Base-by-base conservation (phyloP, 2,888 invertebrate species). In the Hydroisotoma schaefferi region DNA sequence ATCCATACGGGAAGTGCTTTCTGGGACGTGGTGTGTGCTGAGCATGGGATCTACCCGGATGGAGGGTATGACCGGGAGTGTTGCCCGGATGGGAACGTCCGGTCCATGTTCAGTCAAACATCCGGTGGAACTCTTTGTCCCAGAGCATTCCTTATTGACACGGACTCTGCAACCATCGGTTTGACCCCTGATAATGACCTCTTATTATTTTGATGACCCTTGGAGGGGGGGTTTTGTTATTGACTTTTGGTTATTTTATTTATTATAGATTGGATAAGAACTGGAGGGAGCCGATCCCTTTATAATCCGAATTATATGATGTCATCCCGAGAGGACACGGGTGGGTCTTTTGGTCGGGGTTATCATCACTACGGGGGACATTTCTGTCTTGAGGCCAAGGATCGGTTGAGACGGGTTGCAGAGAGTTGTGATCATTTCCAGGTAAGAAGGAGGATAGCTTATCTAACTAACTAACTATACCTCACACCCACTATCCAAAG, bases 351-450 rank as follows among this genome's bases (percentile, higher is more conserved):
- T 47, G 47, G 23, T 18, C 12, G 26, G 25, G 47, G 47, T 47
- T 47, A 8, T 25, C 20, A 23, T 47, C 47, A 47, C 25, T 47
- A 18, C 22, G 47, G 47, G 6, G 4, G 23, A 47, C 20, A 6
- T 5, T 47, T 47, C 25, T 23, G 18, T 8, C 8, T 25, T 6
- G 8, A 47, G 18, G 47, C 18, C 12, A 47, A 22, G 22, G 47
- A 47, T 8, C 12, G 25, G 47, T 23, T 47, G 4, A 18, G 47
- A 25, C 5, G 47, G 6, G 47, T 47, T 20, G 8, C 25, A 10
- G 47, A 47, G 47, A 47, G 22, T 25, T 47, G 47, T 47, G 47
- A 47, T 33, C 33, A 33, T 10, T 33, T 33, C 15, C 23, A 47
- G 25, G 47, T 47, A 8, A 43, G 12, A n/a, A 43, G 12, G 33